Evolutionary conservation across 2,888 invertebrate species (phyloP), one percentile per base, ranked within the genome.

Genomic region (Odontocerum albicorne): DNA sequence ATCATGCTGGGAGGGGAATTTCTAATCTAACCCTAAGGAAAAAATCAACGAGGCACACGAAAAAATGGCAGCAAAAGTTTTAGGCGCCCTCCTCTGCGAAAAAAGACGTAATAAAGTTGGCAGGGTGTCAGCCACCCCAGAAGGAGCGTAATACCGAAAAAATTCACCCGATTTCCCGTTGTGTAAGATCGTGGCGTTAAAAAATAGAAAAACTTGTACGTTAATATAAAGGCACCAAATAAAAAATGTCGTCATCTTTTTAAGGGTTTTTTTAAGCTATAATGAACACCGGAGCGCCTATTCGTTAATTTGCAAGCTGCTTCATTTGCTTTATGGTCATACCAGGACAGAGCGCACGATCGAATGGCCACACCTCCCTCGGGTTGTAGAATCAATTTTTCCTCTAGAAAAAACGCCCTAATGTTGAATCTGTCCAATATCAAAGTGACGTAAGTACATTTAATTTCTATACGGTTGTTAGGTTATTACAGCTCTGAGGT

Each of bases 91-190:
- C 50, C 43, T 22, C 27, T 27, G n/a, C 35, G 40, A 40, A 43
- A n/a, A 50, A 50, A 50, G 42, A 50, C 43, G 22, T 57, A 52
- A 57, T 52, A 52, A 49, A 57, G 56, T 57, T 55, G 55, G 49
- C 56, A 43, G 38, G 47, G n/a, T 42, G 49, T 47, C 46, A 47
- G 27, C 47, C n/a, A 39, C 27, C 40, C 50, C 20, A 27, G 13
- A 13, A 16, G 33, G 21, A 44, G 22, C 33, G 45, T n/a, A 21
- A 16, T 20, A n/a, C 42, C n/a, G 33, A 42, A 40, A 46, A 40
- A 40, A 47, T 15, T 31, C 19, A 44, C 44, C 31, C 44, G 17
- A 32, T 44, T 17, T 44, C 16, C 31, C 32, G 13, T 7, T 6
- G n/a, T n/a, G n/a, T n/a, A n/a, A n/a, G n/a, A n/a, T n/a, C n/a